Conservation (phyloP, 1,140 invertebrate genomes). For the Physella acuta region DNA sequence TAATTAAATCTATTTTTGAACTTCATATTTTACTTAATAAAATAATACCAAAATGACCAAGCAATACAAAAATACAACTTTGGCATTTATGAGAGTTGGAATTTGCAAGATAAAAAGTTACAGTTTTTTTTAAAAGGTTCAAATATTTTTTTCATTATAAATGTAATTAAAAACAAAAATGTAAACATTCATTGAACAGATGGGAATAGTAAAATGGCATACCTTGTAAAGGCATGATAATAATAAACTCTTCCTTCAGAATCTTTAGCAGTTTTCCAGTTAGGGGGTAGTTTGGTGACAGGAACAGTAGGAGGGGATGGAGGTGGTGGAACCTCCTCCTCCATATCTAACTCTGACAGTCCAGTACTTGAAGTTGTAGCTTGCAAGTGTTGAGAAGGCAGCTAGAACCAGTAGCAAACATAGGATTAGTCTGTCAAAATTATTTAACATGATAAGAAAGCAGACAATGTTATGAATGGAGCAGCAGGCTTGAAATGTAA, state of each 20-base stretch:
- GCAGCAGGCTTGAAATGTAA: too few relatives aligned
- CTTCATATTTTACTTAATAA: too few relatives aligned
- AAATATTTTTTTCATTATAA: too few relatives aligned
- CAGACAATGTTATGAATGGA: too few relatives aligned
- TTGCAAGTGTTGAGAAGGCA: slow-evolving; percentile 34
- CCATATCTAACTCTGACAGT: slow-evolving; percentile 28
- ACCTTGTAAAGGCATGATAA: slow-evolving; percentile 80
- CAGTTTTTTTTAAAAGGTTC: too few relatives aligned
- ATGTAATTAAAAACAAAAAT: background rate
- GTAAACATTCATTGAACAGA: background rate
- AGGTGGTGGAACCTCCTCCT: slow-evolving; percentile 61
- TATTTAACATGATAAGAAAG: too few relatives aligned
- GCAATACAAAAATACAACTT: too few relatives aligned
- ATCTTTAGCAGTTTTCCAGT: slow-evolving; percentile 84
- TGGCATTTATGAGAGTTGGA: too few relatives aligned
- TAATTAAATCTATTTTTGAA: too few relatives aligned
- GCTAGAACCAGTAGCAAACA: slow-evolving; percentile 29
- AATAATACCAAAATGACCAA: too few relatives aligned
- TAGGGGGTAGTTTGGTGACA: slow-evolving; percentile 73
- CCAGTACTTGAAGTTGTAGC: background rate
- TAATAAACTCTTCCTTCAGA: slow-evolving; percentile 83
- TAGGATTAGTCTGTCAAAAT: too few relatives aligned
- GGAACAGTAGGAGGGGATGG: slow-evolving; percentile 58
- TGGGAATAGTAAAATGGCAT: background rate
- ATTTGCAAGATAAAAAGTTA: too few relatives aligned